A percentile compares a stretch with the other conserved stretches of the same genome.
These are phyloP conservation scores for Accipiter virgatus DNA, from an alignment of 2,113 vertebrate genomes.

Conservation along the genomic window DNA sequence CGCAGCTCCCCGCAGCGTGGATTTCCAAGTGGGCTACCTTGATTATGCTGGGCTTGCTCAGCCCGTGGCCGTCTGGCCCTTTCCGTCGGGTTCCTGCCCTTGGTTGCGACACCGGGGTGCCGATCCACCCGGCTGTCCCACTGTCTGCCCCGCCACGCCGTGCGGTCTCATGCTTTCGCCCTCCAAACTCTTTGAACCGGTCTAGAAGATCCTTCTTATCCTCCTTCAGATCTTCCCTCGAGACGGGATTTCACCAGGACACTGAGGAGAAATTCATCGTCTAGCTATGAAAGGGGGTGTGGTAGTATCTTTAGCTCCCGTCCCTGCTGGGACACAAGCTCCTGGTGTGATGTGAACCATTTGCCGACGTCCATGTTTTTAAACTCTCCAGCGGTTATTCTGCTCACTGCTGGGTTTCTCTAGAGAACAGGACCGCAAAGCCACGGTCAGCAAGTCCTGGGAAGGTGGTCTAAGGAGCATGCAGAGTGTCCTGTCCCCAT, in stretches of 20 bases:
- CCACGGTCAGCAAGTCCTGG: background rate
- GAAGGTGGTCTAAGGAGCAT: background rate
- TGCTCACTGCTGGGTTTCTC: background rate
- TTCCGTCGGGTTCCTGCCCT: background rate
- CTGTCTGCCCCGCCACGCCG: background rate
- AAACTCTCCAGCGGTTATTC: background rate
- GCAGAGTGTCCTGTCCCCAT: background rate
- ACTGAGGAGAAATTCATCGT: background rate
- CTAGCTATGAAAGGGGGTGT: slow-evolving; percentile 12
- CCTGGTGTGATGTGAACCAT: background rate
- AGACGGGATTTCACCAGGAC: background rate
- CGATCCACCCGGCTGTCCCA: background rate
- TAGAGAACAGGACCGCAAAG: background rate
- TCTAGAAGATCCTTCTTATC: background rate
- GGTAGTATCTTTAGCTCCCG: background rate
- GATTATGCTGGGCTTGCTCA: background rate
- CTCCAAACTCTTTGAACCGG: background rate
- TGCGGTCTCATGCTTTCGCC: background rate
- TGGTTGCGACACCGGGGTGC: background rate
- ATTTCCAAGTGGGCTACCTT: background rate
- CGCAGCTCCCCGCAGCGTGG: rapidly evolving
- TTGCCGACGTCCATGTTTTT: background rate
- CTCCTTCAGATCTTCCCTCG: background rate
- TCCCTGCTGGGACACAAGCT: background rate
- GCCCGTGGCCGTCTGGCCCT: background rate